These are phyloP conservation scores for Phenganax marumi DNA, from an alignment of 92 coral and sea anemone species.

Conservation along the genomic window DNA sequence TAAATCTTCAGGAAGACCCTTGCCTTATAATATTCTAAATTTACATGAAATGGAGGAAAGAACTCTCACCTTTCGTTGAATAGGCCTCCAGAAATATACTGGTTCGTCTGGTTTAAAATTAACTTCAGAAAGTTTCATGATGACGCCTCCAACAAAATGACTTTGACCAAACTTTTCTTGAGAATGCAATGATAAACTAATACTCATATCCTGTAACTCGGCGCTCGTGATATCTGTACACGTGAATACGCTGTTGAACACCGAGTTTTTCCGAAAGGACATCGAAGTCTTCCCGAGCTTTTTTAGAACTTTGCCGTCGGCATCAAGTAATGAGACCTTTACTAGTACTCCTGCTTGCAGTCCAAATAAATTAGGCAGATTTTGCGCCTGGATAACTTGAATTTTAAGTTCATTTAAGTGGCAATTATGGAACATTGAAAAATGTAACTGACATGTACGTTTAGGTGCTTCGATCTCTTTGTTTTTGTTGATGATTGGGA, in stretches of 20 bases:
- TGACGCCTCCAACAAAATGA: conserved; percentile 20
- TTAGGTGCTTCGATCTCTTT: background rate
- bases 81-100: conserved; percentile 31
- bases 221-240: background rate
- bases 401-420: conserved; percentile 19
- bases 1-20: background rate
- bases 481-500: conserved; percentile 5
- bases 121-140: conserved; percentile 21
- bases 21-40: background rate
- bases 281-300: conserved; percentile 36
- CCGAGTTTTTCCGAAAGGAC: conserved; percentile 29
- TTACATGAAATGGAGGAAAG: background rate
- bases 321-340: conserved; percentile 6
- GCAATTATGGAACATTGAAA: conserved; percentile 24
- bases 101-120: conserved; percentile 17
- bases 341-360: conserved; percentile 38
- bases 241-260: conserved; percentile 25
- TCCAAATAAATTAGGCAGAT: conserved; percentile 28
- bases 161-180: conserved; percentile 22
- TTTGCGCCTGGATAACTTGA: conserved; percentile 28
- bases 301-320: conserved; percentile 7
- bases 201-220: conserved; percentile 5
- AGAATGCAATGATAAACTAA: conserved; percentile 27
- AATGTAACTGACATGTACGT: conserved; percentile 34
- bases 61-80: conserved; percentile 23